A percentile compares a stretch with the other conserved stretches of the same genome.
Conservation (phyloP, 2,113 vertebrate genomes). For the Rhabdomys dilectus region DNA sequence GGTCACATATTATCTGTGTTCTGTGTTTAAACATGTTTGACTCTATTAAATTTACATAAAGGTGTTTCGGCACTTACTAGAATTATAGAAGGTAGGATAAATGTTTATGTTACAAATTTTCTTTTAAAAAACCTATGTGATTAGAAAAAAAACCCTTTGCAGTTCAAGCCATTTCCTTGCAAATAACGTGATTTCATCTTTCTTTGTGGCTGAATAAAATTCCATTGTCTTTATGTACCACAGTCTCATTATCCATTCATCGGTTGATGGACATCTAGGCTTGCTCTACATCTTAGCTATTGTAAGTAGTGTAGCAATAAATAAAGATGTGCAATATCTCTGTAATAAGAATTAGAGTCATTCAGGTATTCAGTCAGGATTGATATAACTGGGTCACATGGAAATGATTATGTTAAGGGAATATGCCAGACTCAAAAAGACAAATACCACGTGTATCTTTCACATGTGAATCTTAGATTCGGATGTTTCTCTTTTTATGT, state of each 20-base stretch:
- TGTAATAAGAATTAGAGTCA: not conserved
- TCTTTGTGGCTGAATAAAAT: not conserved
- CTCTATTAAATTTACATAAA: not conserved
- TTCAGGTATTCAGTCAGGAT: not conserved
- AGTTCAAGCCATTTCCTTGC: not conserved
- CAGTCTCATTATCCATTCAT: not conserved
- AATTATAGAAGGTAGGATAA: not conserved
- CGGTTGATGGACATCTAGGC: not conserved
- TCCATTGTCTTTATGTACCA: too few relatives aligned
- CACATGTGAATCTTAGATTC: not conserved
- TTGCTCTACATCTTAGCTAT: not conserved
- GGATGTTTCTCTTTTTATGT: not conserved
- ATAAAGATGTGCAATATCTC: not conserved
- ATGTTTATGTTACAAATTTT: not conserved
- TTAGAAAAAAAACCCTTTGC: constrained; percentile 13
- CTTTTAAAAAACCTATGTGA: not conserved
- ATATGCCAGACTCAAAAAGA: not conserved
- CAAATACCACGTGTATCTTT: not conserved
- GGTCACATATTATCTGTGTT: not conserved
- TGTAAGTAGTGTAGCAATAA: not conserved
- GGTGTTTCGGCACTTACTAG: not conserved
- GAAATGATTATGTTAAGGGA: not conserved
- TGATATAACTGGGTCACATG: not conserved
- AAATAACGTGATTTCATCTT: not conserved
- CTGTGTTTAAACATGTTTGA: not conserved